Base-by-base conservation (phyloP, 2,797 vertebrate genomes). In the Eidolon dupreanum region DNA sequence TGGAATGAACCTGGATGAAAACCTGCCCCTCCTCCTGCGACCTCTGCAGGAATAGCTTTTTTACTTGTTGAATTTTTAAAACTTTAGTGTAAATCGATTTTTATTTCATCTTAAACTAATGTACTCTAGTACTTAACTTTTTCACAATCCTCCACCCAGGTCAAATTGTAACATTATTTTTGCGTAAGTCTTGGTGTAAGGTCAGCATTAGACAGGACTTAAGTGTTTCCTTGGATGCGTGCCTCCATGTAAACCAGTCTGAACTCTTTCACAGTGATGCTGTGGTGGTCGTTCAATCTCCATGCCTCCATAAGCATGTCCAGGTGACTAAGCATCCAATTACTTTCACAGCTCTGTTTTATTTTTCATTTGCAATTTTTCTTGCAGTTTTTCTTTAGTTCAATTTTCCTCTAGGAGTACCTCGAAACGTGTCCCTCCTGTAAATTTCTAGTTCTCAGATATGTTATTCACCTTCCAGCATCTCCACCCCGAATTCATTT, bases 331-430 rank as follows among this genome's bases (percentile, higher is more conserved):
- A 86, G n/a, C 51, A 86, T 95, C 71, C 89, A 57, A 88, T 51
- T 92, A 79, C 36, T 89, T 96, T 96, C 49, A 53, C 15, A 68
- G 15, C 55, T 92, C 65, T 84, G 82, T 31, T 88, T 88, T 94
- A 68, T 24, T 95, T 91, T 92, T 83, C n/a, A 68, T 92, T 94
- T 95, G 43, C 12, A 81, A 1, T 65, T 91, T 95, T 97, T 57
- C 59, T 74, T 82, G 22, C 55, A 43, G 3, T 74, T 11, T 66
- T 77, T 94, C n/a, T 88, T 90, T 10, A 55, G 17, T 24, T 73
- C n/a, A 28, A 3, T 73, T 92, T 97, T 95, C n/a, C 2, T 94
- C 36, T 13, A 22, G 33, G 24, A 92, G 19, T 6, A 77, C 22
- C 65, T 93, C 19, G 51, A 75, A 86, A 81, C 33, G 11, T 1